A percentile compares a stretch with the other conserved stretches of the same genome.
Conservation (phyloP, 2,888 invertebrate species). For the Peribatodes rhomboidaria region DNA sequence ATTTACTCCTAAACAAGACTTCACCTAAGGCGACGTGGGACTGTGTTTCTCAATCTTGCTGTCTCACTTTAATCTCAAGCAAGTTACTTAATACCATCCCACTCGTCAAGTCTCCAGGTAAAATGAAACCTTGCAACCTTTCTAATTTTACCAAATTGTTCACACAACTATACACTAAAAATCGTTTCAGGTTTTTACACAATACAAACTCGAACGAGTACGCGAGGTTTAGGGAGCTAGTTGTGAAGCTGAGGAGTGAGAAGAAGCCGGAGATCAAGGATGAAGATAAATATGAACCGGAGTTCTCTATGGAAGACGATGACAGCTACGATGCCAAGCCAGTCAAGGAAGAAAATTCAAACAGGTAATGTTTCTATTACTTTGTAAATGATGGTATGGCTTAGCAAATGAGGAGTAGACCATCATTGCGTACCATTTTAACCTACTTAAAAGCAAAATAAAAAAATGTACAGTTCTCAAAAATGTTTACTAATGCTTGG, state of each 20-base stretch:
- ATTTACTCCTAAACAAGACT: constrained; percentile 40
- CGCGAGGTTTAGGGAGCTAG: constrained; percentile 79
- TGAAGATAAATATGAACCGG: constrained; percentile 84
- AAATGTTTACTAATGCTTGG: no score
- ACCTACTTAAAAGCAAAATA: no score
- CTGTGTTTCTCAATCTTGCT: constrained; percentile 29
- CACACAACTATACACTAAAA: constrained; percentile 51
- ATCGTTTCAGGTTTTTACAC: constrained; percentile 81
- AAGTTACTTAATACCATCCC: constrained; percentile 31
- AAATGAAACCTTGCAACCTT: constrained; percentile 64
- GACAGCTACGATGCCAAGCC: constrained; percentile 76
- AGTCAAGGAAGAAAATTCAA: constrained; percentile 73
- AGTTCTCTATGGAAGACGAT: constrained; percentile 81
- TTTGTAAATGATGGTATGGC: no score
- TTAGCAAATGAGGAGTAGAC: no score
- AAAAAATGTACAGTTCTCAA: no score
- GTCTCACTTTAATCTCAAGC: neutral
- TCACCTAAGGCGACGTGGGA: constrained; percentile 50
- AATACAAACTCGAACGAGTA: constrained; percentile 79
- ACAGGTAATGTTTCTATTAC: constrained; percentile 61
- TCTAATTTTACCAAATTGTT: constrained; percentile 56
- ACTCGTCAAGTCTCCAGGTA: constrained; percentile 60
- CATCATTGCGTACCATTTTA: no score
- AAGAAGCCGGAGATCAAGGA: constrained; percentile 75
- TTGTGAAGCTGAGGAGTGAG: constrained; percentile 66